These are phyloP conservation scores for Drosophila anomalata DNA, from an alignment of 2,888 invertebrate genomes.

Conservation along the genomic window DNA sequence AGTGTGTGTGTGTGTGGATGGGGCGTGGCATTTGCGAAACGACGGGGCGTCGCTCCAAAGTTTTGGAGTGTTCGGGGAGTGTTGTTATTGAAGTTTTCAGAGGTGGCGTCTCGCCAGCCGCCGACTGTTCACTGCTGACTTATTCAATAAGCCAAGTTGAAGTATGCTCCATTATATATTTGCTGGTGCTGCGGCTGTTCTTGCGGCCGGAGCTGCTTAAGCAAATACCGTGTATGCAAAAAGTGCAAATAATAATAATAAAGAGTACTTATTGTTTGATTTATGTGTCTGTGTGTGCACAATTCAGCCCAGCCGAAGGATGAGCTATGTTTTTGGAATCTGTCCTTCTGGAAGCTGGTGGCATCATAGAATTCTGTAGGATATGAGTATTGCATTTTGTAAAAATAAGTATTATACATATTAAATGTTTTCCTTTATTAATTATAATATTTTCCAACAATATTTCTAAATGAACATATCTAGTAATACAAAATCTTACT, in stretches of 20 bases:
- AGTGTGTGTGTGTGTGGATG: conserved; percentile 12
- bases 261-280: conserved; percentile 84
- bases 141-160: conserved; percentile 84
- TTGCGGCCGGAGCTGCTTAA: conserved; percentile 66
- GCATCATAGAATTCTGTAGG: neutral
- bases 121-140: conserved; percentile 65
- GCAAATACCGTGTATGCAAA: conserved; percentile 77
- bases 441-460: neutral
- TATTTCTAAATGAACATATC: too few relatives aligned
- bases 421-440: too few relatives aligned
- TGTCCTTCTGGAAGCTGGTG: neutral
- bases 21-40: conserved; percentile 65
- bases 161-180: conserved; percentile 68
- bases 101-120: conserved; percentile 48
- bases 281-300: conserved; percentile 84
- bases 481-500: neutral
- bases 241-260: conserved; percentile 83
- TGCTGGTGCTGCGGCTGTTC: conserved; percentile 42
- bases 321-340: conserved; percentile 25
- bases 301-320: conserved; percentile 41
- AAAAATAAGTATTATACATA: neutral
- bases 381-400: neutral
- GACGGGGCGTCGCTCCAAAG: conserved; percentile 70
- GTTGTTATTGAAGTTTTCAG: conserved; percentile 78
- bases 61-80: conserved; percentile 50